Conservation (phyloP, 2,888 invertebrate genomes). For the Quadroppia sp. region DNA sequence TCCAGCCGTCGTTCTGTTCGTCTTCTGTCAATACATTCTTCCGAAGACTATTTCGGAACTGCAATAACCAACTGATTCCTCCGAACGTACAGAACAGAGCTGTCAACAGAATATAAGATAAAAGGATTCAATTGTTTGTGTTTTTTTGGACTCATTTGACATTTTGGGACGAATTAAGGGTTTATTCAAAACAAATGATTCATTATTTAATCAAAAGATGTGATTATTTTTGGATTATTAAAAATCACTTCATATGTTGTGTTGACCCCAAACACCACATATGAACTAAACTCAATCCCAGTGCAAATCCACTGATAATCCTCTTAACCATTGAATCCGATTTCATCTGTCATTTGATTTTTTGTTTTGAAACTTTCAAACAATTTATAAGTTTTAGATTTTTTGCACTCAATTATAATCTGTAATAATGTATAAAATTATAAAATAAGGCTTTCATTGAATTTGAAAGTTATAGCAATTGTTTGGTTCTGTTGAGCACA, state of each 20-base stretch:
- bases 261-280: not conserved
- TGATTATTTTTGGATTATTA: not conserved
- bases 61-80: conserved; percentile 73
- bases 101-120: conserved; percentile 54
- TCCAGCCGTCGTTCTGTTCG: conserved; percentile 74
- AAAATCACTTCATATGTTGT: too few relatives aligned
- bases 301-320: not conserved
- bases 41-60: conserved; percentile 74
- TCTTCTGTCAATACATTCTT: conserved; percentile 75
- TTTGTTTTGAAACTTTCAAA: too few relatives aligned
- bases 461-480: not conserved
- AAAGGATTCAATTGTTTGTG: not conserved
- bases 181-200: not conserved
- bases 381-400: too few relatives aligned
- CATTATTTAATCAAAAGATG: not conserved
- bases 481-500: too few relatives aligned
- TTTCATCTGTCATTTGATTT: not conserved
- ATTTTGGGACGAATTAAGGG: not conserved
- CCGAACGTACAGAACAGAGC: conserved; percentile 71
- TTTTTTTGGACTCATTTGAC: not conserved
- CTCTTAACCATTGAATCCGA: not conserved
- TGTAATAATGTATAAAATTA: not conserved
- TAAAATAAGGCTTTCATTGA: not conserved
- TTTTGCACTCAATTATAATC: too few relatives aligned
- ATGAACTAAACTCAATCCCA: not conserved